Percentiles rank a stretch among this genome's conserved stretches.
Conservation (phyloP, 2,888 invertebrate species). For the Aphidius colemani region DNA sequence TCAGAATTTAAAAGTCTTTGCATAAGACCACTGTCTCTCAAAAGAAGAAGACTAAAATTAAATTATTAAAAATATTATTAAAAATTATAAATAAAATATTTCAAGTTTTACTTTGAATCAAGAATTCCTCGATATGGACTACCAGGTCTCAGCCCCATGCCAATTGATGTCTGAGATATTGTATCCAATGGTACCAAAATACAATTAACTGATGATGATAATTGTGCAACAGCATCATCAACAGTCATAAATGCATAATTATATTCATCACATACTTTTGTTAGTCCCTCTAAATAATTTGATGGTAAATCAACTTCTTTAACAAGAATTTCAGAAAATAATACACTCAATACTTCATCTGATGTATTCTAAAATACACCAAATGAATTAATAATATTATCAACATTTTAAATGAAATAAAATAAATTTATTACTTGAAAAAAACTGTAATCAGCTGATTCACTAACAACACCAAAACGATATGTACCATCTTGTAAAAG, state of each 20-base stretch:
- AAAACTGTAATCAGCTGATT: slow-evolving; percentile 52
- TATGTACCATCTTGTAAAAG: slow-evolving; percentile 52
- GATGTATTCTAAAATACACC: slow-evolving; percentile 44
- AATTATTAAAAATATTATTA: background rate
- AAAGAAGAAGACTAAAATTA: slow-evolving; percentile 46
- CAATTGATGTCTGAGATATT: slow-evolving; percentile 52
- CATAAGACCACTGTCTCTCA: slow-evolving; percentile 54
- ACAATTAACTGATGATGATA: slow-evolving; percentile 47
- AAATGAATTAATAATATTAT: background rate
- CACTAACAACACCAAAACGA: slow-evolving; percentile 47
- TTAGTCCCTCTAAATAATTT: slow-evolving; percentile 51
- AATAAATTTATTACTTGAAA: slow-evolving; percentile 44
- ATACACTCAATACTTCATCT: slow-evolving; percentile 42
- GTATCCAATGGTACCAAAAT: slow-evolving; percentile 50
- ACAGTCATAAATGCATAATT: slow-evolving; percentile 56
- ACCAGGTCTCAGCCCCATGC: slow-evolving; percentile 46
- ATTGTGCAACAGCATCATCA: slow-evolving; percentile 48
- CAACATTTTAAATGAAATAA: background rate
- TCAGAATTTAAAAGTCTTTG: slow-evolving; percentile 49
- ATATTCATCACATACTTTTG: slow-evolving; percentile 44
- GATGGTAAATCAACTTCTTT: slow-evolving; percentile 42
- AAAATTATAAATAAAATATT: background rate
- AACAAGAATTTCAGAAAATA: slow-evolving; percentile 47
- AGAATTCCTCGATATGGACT: slow-evolving; percentile 54
- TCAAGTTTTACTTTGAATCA: slow-evolving; percentile 47